Conservation (phyloP, 2,888 invertebrate genomes). For the Altica lythri region DNA sequence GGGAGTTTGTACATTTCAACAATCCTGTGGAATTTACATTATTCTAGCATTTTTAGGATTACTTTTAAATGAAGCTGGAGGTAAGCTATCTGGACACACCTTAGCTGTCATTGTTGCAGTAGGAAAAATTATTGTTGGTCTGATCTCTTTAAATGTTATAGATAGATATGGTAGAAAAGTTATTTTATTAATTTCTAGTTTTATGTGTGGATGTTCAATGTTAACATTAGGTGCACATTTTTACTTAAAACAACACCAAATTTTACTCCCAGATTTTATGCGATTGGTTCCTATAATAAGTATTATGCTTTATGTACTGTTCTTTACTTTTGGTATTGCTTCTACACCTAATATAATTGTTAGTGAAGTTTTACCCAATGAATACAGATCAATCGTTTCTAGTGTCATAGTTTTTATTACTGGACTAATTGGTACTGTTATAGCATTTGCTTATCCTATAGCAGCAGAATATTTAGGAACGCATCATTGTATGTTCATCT, state of each 20-base stretch:
- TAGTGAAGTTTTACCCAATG: slow-evolving; percentile 53
- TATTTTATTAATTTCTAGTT: slow-evolving; percentile 69
- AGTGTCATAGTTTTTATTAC: background rate
- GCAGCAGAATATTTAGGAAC: slow-evolving; percentile 1
- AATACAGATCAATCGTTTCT: slow-evolving; percentile 5
- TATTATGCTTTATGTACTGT: too few species aligned
- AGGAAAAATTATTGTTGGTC: slow-evolving; percentile 73
- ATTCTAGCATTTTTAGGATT: slow-evolving; percentile 1
- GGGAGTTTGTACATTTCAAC: too few species aligned
- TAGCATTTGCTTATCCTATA: slow-evolving; percentile 7
- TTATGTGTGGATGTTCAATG: slow-evolving; percentile 67
- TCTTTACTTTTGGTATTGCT: slow-evolving; percentile 8
- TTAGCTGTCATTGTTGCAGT: slow-evolving; percentile 76
- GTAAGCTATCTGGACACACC: slow-evolving; percentile 57
- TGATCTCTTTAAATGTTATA: slow-evolving; percentile 70
- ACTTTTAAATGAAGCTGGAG: background rate
- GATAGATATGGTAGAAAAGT: slow-evolving; percentile 74
- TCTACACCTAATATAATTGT: slow-evolving; percentile 18
- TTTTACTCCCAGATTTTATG: too few species aligned
- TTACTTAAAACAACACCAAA: too few species aligned
- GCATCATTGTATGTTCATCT: slow-evolving; percentile 16
- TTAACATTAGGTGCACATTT: slow-evolving; percentile 60
- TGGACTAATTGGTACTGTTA: background rate
- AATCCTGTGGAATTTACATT: background rate
- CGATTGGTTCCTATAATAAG: too few species aligned